Percentiles rank a stretch among this genome's conserved stretches.
Evolutionary conservation across 1,140 invertebrate species (phyloP).

Genomic region (Mya arenaria): DNA sequence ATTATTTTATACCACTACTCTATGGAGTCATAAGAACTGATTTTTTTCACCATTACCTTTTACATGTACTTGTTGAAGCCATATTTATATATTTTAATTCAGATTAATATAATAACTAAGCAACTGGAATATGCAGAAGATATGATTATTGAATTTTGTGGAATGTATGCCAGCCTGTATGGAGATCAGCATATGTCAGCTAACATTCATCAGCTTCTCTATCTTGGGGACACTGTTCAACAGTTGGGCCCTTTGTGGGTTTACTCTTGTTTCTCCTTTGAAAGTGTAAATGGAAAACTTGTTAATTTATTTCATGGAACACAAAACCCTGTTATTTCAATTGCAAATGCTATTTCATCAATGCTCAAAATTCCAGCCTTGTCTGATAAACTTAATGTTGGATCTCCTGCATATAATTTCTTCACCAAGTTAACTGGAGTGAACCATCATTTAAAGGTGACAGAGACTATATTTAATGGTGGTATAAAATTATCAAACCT

Average conservation of each 20-base stretch:
- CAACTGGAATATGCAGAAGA: constrained; percentile 22
- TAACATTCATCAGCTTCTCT: constrained; percentile 36
- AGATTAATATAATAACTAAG: too few species aligned
- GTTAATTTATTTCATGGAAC: constrained; percentile 37
- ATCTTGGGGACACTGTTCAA: constrained; percentile 29
- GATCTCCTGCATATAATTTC: background rate
- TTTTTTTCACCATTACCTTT: constrained; percentile 21
- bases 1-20: constrained; percentile 27
- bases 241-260: constrained; percentile 44
- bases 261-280: constrained; percentile 44
- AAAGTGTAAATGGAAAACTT: constrained; percentile 44
- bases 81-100: constrained; percentile 26
- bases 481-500: background rate
- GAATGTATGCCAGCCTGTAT: constrained; percentile 9
- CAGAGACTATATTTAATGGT: constrained; percentile 6
- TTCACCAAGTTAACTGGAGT: background rate
- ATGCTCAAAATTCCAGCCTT: constrained; percentile 28
- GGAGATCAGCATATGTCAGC: constrained; percentile 49
- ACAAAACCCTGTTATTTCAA: constrained; percentile 38
- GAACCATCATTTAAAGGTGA: background rate
- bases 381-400: background rate
- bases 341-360: constrained; percentile 37
- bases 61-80: constrained; percentile 20
- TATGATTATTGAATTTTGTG: constrained; percentile 27
- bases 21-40: constrained; percentile 10